Evolutionary conservation across 2,113 vertebrate genomes (phyloP).

Genomic region (Rhabdornis inornatus): DNA sequence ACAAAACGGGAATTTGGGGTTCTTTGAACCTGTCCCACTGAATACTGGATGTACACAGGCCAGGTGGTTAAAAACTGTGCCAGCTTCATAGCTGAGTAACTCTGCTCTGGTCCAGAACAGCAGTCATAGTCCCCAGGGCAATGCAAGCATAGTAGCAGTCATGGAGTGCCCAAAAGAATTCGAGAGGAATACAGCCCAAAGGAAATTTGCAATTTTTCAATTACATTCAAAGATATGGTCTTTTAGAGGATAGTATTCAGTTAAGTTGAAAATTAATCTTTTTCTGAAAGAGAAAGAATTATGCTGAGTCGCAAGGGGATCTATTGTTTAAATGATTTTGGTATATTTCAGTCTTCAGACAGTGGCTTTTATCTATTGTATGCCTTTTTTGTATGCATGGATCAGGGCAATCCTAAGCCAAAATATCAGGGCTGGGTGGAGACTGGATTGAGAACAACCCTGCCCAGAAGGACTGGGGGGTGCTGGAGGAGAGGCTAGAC

Average conservation of each 20-base stretch:
- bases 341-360: neutral
- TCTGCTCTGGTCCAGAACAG: neutral
- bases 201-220: neutral
- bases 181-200: neutral
- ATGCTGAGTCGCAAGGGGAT: neutral
- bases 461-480: neutral
- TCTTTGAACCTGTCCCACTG: neutral
- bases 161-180: neutral
- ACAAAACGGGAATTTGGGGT: neutral
- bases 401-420: neutral
- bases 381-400: neutral
- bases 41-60: neutral
- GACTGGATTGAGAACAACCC: neutral
- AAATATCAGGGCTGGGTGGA: neutral
- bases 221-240: neutral
- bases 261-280: neutral
- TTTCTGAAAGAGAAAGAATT: neutral
- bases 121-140: neutral
- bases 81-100: neutral
- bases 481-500: neutral
- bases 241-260: neutral
- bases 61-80: neutral
- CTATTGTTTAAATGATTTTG: neutral
- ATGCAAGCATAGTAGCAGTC: neutral
- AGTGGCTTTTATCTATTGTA: neutral